Percentiles rank a stretch among this genome's conserved stretches.
Evolutionary conservation across 1,140 invertebrate species (phyloP).

Genomic region (Pectinophora gossypiella): DNA sequence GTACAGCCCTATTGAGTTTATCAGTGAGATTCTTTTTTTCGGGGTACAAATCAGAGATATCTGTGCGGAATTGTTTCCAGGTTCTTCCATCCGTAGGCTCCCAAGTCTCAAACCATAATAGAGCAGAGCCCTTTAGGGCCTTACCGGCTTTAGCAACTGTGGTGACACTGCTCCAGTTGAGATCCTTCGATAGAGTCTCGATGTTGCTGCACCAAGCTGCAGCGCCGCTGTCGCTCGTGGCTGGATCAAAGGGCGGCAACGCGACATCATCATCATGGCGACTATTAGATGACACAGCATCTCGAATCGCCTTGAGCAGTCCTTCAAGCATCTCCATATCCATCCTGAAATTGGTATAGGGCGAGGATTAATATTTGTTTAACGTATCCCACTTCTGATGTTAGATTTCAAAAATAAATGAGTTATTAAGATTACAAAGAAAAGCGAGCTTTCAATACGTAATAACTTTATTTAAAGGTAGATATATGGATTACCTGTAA

Average conservation of each 20-base stretch:
- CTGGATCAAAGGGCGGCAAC: conserved; percentile 7
- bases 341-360: no score
- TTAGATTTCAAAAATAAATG: no score
- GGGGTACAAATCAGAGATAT: background rate
- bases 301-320: conserved; percentile 4
- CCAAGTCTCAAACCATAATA: conserved; percentile 10
- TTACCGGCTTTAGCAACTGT: conserved; percentile 11
- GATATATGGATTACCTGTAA: no score
- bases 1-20: conserved; percentile 3
- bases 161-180: conserved; percentile 5
- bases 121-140: no score
- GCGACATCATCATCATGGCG: conserved; percentile 10
- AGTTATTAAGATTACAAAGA: no score
- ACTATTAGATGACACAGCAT: conserved; percentile 4
- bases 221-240: conserved; percentile 5
- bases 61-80: background rate
- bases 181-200: background rate
- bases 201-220: conserved; percentile 5
- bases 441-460: no score
- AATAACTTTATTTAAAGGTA: no score
- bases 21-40: conserved; percentile 6
- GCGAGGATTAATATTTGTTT: no score
- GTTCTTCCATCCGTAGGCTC: conserved; percentile 12
- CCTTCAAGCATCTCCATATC: background rate
- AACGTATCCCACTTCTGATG: no score